Evolutionary conservation across 2,797 vertebrate genomes (phyloP).

Genomic region (Anas acuta): DNA sequence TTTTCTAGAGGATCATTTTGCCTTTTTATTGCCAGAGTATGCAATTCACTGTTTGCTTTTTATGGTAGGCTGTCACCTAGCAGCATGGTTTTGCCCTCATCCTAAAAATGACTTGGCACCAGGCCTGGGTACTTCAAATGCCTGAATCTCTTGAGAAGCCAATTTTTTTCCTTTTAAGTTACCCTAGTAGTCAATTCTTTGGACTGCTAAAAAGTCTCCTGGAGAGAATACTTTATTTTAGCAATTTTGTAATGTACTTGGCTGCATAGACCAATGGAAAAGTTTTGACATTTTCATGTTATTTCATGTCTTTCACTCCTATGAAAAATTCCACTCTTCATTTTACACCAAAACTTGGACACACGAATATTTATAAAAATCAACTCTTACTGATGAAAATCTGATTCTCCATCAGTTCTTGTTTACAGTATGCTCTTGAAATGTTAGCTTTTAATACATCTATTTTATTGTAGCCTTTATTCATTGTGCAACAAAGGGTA

Average conservation of each 20-base stretch:
- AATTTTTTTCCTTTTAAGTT: neutral
- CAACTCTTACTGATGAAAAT: neutral
- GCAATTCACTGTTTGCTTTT: neutral
- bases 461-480: neutral
- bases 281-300: neutral
- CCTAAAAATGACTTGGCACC: conserved; percentile 1
- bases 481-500: neutral
- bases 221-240: neutral
- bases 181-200: neutral
- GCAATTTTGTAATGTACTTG: neutral
- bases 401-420: neutral
- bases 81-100: neutral
- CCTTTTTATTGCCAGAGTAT: neutral
- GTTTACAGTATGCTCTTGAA: neutral
- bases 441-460: neutral
- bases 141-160: neutral
- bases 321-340: neutral
- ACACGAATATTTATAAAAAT: neutral
- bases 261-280: neutral
- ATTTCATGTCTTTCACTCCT: neutral
- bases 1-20: neutral
- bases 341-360: neutral
- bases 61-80: neutral
- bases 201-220: neutral
- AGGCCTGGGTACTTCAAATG: neutral